phyloP scores from a whole-genome alignment of 2,888 invertebrate genomes.

The Eupithecia dodoneata region DNA sequence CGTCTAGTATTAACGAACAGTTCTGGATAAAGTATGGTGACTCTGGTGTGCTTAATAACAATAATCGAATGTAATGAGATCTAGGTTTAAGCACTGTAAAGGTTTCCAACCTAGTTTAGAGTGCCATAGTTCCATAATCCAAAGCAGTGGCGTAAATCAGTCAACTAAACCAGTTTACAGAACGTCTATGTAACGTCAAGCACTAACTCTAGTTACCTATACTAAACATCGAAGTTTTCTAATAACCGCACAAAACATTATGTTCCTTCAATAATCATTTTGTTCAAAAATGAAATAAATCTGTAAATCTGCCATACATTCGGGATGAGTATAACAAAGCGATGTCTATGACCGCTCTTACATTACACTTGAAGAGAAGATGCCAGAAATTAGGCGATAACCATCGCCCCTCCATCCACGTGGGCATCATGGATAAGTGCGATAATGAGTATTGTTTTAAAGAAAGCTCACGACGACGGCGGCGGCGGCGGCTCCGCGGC shows the following conservation, averaged over 20 bases:
- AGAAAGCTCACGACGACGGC: conserved; percentile 63
- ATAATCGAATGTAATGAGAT: neutral
- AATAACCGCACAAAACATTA: neutral
- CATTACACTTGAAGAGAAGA: neutral
- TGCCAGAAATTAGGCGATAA: neutral
- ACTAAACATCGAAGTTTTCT: neutral
- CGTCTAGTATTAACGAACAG: neutral
- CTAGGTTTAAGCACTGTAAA: neutral
- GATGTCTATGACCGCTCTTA: neutral
- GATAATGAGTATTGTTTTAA: conserved; percentile 70
- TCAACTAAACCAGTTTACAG: neutral
- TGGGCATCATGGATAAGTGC: conserved; percentile 15
- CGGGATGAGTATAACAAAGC: neutral
- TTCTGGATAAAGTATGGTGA: neutral
- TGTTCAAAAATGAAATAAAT: neutral
- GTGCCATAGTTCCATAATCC: neutral
- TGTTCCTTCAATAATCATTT: neutral
- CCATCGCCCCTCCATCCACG: neutral
- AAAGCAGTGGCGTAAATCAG: neutral
- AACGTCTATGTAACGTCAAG: neutral
- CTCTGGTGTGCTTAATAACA: neutral
- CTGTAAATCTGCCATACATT: neutral
- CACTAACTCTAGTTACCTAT: neutral
- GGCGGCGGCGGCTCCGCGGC: too few relatives aligned
- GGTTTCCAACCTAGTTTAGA: neutral